Evolutionary conservation across 2,888 invertebrate species (phyloP), one percentile per base, ranked within the genome.

Genomic region (Monoplex corrugatus): DNA sequence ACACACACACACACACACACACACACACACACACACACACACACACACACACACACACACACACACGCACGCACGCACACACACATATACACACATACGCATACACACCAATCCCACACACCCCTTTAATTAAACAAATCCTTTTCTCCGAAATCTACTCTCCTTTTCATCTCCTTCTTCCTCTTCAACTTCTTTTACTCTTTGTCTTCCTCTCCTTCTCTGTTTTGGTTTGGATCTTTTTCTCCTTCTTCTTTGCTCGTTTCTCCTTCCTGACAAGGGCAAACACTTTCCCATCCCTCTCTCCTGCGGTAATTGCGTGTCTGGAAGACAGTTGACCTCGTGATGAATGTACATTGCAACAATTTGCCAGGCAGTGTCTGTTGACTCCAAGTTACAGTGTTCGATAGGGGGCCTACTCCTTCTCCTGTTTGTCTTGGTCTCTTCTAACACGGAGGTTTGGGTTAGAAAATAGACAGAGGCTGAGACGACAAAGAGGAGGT

Each of bases 301-400:
- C 32, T 2, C 35, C 84, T 35, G 45, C 57, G 35, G n/a, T 84
- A 84, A 84, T 57, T 84, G 84, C 57, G 38, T 57, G 32, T 84
- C 35, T 5, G 84, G 57, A 57, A 84, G 84, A 84, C 84, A 84
- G 84, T 84, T 84, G 84, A 84, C 84, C 84, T 57, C 57, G 43
- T 57, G 84, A 84, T 57, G 84, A 57, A 84, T 84, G 84, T 84
- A 57, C 84, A 35, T 57, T 84, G 84, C 57, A 57, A 57, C 84
- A 50, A 84, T 84, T 84, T 84, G 84, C 84, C 35, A n/a, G 16
- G 57, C 50, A 35, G 35, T 38, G 10, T 57, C 50, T 84, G 84
- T 84, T 57, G 84, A 83, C 83, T 13, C 35, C 19, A 84, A 38
- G 84, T 84, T 1, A 57, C 43, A 45, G 45, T 57, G 50, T 84